Base-by-base conservation (phyloP, 2,888 invertebrate genomes). In the Orchesellides sinensis region DNA sequence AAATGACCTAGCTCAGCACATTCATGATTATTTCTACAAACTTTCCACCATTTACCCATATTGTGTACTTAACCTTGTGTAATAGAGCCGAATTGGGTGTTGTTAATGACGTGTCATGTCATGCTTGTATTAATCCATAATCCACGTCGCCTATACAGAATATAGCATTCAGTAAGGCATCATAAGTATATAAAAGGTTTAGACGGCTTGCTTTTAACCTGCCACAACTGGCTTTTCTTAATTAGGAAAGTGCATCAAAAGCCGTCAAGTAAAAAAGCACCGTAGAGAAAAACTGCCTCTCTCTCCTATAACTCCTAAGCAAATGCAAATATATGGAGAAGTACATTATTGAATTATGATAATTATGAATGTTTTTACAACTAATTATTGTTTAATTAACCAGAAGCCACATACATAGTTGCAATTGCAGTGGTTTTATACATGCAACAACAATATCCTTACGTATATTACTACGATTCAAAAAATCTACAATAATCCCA, bases 191-290 rank as follows among this genome's bases (percentile, higher is more conserved):
- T n/a, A n/a, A n/a, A n/a, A n/a, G n/a, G n/a, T n/a, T n/a, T n/a
- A n/a, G n/a, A n/a, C n/a, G n/a, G n/a, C n/a, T n/a, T n/a, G n/a
- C n/a, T 68, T 65, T 56, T 29, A 56, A 75, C 75, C 75, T 75
- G 75, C 66, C 75, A 75, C 66, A 66, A 66, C 47, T 32, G 12
- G 21, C 27, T 56, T n/a, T n/a, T 54, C 66, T 66, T 40, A 45
- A 66, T 75, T 56, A 66, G 66, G 45, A 56, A 74, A 75, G 56
- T 40, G 40, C 40, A 40, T 45, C 40, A 40, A 40, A 63, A 63
- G 27, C 27, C 17, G 3, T 8, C 21, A 54, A 32, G 32, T 32
- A 61, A 61, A 59, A 56, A 56, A 70, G 17, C 8, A 27, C 19
- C 47, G 21, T 27, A 59, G 35, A 1, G 17, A 52, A 35, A 29